Conservation (phyloP, 1,140 invertebrate genomes). For the Teleopsis dalmanni region DNA sequence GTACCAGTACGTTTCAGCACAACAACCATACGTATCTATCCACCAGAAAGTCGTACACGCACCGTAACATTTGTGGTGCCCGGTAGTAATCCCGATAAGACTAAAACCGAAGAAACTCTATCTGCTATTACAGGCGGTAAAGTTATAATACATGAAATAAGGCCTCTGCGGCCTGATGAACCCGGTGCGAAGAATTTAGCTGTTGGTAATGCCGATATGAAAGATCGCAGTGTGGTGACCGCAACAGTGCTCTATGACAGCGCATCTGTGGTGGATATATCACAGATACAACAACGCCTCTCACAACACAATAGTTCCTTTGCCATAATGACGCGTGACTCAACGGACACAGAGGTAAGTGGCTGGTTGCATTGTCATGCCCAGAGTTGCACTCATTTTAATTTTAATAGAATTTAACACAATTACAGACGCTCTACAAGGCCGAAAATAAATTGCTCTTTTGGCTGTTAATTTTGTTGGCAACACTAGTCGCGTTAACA, state of each 20-base stretch:
- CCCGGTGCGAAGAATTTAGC: constrained; percentile 30
- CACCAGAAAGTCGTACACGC: constrained; percentile 57
- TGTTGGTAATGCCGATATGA: constrained; percentile 20
- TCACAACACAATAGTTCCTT: constrained; percentile 49
- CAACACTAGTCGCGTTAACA: constrained; percentile 62
- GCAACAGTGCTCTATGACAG: constrained; percentile 64
- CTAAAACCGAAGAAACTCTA: constrained; percentile 62
- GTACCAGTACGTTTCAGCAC: constrained; percentile 62
- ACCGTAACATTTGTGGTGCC: constrained; percentile 73
- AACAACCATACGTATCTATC: constrained; percentile 59
- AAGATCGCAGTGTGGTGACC: constrained; percentile 62
- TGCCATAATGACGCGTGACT: constrained; percentile 33
- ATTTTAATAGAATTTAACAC: constrained; percentile 26
- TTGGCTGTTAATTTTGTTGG: constrained; percentile 68
- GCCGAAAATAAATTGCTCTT: constrained; percentile 63
- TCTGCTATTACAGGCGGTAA: constrained; percentile 67
- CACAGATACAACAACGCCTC: constrained; percentile 56
- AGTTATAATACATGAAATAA: constrained; percentile 64
- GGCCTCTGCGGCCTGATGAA: constrained; percentile 53
- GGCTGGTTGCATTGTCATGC: not conserved
- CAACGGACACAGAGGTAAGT: constrained; percentile 31
- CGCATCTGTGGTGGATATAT: constrained; percentile 59
- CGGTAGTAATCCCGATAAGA: constrained; percentile 61
- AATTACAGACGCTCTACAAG: constrained; percentile 59
- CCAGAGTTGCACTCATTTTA: not conserved